Evolutionary conservation across 2,113 vertebrate species (phyloP).

Genomic region (Phylloscopus whistleri): DNA sequence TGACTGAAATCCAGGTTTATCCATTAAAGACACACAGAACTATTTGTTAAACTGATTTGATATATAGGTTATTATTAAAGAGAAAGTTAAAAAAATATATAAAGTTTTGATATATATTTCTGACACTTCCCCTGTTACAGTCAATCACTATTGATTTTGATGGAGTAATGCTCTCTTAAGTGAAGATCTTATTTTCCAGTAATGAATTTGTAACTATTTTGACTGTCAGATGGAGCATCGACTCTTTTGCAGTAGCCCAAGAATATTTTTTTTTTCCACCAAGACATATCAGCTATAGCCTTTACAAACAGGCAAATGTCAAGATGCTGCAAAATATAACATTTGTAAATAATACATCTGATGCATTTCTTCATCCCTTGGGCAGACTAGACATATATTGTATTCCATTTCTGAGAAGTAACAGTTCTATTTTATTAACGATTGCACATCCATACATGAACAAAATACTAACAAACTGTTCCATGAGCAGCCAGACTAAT

Average conservation of each 20-base stretch:
- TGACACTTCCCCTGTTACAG: neutral
- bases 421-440: neutral
- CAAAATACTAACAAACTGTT: neutral
- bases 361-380: conserved; percentile 22
- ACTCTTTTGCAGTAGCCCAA: neutral
- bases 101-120: neutral
- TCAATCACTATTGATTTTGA: conserved; percentile 9
- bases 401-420: neutral
- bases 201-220: conserved; percentile 10
- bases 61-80: neutral
- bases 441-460: neutral
- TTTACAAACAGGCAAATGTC: conserved; percentile 58
- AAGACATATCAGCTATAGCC: neutral
- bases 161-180: neutral
- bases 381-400: neutral
- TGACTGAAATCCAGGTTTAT: neutral
- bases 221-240: neutral
- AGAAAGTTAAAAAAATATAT: neutral
- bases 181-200: conserved; percentile 3
- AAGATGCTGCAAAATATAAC: conserved; percentile 41
- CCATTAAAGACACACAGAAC: neutral
- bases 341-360: conserved; percentile 59
- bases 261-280: neutral
- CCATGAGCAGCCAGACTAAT: neutral
- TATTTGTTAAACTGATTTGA: neutral